Base-by-base conservation (phyloP, 2,113 vertebrate genomes). In the Thunnus thynnus region DNA sequence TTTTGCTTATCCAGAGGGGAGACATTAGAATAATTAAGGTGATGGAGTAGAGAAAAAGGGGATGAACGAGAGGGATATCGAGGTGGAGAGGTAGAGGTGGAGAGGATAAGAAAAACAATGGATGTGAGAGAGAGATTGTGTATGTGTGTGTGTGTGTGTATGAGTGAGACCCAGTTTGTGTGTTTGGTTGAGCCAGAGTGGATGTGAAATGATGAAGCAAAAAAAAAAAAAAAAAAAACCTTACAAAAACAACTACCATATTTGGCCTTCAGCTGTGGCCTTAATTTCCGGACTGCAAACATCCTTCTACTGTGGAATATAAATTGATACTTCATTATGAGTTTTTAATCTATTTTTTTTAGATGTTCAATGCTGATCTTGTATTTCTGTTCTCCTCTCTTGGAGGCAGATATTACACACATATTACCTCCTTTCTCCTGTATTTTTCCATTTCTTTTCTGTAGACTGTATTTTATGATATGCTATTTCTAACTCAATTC, bases 1-100 rank as follows among this genome's bases (percentile, higher is more conserved):
- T 79, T 69, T 71, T 57, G 30, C 64, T 78, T 64, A 55, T 86
- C 82, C 8, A 10, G 65, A 81, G 61, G 87, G 72, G 72, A 83
- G 64, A 70, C 48, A 25, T 85, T 70, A 74, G 36, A 85, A 78
- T 69, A 18, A 83, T 83, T 78, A 32, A 60, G 30, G 66, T 17
- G 62, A 75, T 30, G 56, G 54, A 72, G 22, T 20, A 72, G n/a
- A 52, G 13, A 10, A 32, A 51, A 2, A 3, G 8, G 36, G 36
- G 9, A 9, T 41, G 20, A 47, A 64, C 5, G 4, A 62, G 27
- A 8, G 20, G 64, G 60, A 66, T 9, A 32, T 32, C 3, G 16
- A 7, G 30, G 25, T 30, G 27, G 13, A 41, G 36, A 41, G 36
- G 36, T 41, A 6, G 36, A 41, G 9, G 36, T 41, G 36, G 36